Percentiles rank a stretch among this genome's conserved stretches.
These are phyloP conservation scores for Saxidomus purpurata DNA, from an alignment of 1,140 invertebrate genomes.

Conservation along the genomic window DNA sequence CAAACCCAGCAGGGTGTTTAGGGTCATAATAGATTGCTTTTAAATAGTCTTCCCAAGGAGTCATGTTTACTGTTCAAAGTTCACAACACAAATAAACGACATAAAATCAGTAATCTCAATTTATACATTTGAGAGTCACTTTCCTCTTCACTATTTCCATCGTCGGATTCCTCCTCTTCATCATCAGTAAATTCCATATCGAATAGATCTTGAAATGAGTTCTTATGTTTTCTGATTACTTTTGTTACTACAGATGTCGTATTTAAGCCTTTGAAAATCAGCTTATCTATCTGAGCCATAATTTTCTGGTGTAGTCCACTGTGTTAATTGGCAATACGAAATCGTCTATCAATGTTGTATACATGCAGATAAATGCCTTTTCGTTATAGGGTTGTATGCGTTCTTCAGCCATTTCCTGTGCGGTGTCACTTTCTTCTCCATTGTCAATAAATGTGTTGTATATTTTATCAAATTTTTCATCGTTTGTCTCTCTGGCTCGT, in stretches of 20 bases:
- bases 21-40: slow-evolving; percentile 31
- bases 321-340: not conserved
- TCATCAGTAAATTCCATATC: no score
- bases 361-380: no score
- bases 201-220: not conserved
- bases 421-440: not conserved
- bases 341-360: not conserved
- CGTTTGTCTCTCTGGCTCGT: not conserved
- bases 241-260: not conserved
- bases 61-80: not conserved
- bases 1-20: not conserved
- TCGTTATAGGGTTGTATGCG: not conserved
- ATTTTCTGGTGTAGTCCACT: no score
- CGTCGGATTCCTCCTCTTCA: not conserved
- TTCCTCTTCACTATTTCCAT: not conserved
- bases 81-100: not conserved
- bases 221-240: not conserved
- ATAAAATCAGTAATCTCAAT: no score
- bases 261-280: not conserved
- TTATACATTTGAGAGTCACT: not conserved
- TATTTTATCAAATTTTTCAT: not conserved
- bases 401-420: not conserved
- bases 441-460: not conserved
- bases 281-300: no score
- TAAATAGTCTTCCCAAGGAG: slow-evolving; percentile 9